Percentiles rank a stretch among this genome's conserved stretches.
Conservation (phyloP, 2,888 invertebrate species). For the Mactromeris polynyma region DNA sequence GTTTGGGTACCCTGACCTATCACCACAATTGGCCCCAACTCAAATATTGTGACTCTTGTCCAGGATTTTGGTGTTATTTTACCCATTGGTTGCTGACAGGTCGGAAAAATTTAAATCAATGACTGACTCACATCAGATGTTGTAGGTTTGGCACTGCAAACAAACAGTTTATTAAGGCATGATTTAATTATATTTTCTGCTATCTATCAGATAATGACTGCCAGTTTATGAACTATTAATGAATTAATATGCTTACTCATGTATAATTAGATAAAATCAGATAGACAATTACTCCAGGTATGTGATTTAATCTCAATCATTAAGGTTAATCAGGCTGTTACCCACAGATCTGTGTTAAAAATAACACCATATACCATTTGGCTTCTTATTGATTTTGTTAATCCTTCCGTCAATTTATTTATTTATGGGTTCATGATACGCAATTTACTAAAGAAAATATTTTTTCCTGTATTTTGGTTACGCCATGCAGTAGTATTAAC, state of each 20-base stretch:
- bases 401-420: not conserved
- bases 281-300: not conserved
- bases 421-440: not conserved
- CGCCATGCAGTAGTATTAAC: too few relatives aligned
- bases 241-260: constrained; percentile 1
- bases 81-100: too few relatives aligned
- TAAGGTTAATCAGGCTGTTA: not conserved
- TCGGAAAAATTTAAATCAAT: too few relatives aligned
- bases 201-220: not conserved
- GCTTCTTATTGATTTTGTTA: not conserved
- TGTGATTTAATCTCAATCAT: not conserved
- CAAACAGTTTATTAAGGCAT: too few relatives aligned
- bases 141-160: too few relatives aligned
- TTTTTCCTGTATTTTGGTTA: not conserved
- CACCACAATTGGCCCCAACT: too few relatives aligned
- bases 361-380: not conserved
- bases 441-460: not conserved
- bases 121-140: too few relatives aligned
- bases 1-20: too few relatives aligned
- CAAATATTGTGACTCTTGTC: too few relatives aligned
- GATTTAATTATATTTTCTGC: too few relatives aligned
- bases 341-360: not conserved
- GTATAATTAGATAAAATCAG: not conserved
- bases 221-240: not conserved
- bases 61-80: too few relatives aligned